These are phyloP conservation scores for Drosophila pandora DNA, from an alignment of 1,140 invertebrate genomes.

Conservation along the genomic window DNA sequence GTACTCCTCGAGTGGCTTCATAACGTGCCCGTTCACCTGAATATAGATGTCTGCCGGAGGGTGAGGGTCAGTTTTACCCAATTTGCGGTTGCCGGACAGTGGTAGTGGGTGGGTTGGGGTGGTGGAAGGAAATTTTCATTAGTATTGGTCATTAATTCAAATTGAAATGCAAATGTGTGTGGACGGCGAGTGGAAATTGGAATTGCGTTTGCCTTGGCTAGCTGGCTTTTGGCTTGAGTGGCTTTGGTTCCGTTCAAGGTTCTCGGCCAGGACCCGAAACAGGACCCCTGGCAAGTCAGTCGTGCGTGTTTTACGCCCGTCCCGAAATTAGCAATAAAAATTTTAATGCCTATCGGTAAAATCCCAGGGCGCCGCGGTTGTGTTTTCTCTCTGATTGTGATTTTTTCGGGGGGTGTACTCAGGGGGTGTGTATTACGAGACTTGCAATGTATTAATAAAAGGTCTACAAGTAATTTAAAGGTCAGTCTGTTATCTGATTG, in stretches of 20 bases:
- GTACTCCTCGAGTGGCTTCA: conserved; percentile 94
- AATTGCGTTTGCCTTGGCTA: conserved; percentile 36
- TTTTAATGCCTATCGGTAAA: conserved; percentile 66
- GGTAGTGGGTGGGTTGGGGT: background rate
- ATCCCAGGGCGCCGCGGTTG: conserved; percentile 1
- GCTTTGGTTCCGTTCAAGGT: conserved; percentile 3
- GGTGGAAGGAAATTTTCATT: conserved; percentile 66
- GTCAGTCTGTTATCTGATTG: background rate
- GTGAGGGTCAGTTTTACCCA: conserved; percentile 29
- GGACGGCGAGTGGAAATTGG: conserved; percentile 49
- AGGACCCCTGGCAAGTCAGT: conserved; percentile 31
- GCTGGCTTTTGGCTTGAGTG: conserved; percentile 10
- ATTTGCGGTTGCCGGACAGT: conserved; percentile 36
- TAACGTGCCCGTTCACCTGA: conserved; percentile 90
- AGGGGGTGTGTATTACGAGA: background rate
- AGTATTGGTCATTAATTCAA: conserved; percentile 81
- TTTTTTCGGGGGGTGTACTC: background rate
- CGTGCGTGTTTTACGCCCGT: conserved; percentile 71
- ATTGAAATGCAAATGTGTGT: conserved; percentile 77
- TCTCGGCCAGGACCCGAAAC: background rate
- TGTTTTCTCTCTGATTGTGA: background rate
- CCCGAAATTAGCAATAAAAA: conserved; percentile 77
- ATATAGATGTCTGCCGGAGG: conserved; percentile 89
- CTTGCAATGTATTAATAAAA: conserved; percentile 6
- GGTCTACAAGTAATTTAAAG: background rate